Evolutionary conservation across 2,113 vertebrate species (phyloP).

Genomic region (Misgurnus mizolepis): DNA sequence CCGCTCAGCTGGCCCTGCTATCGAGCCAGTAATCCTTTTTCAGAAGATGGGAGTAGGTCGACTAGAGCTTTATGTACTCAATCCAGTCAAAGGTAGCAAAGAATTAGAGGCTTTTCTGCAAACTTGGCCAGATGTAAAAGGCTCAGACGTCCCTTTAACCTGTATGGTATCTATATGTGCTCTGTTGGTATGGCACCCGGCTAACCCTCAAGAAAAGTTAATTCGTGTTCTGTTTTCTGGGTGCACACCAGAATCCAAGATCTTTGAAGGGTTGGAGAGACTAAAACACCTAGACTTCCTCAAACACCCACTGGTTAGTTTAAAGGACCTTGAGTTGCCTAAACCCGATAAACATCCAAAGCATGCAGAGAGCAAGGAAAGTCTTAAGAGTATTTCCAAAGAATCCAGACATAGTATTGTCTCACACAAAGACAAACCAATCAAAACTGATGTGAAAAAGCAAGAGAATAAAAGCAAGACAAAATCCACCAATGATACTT

Average conservation of each 20-base stretch:
- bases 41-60: conserved; percentile 96
- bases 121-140: conserved; percentile 69
- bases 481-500: conserved; percentile 59
- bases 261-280: conserved; percentile 88
- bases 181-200: conserved; percentile 91
- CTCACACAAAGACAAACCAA: conserved; percentile 65
- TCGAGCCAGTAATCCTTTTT: conserved; percentile 84
- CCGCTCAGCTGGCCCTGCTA: conserved; percentile 59
- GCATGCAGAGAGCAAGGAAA: conserved; percentile 84
- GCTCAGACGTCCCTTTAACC: conserved; percentile 68
- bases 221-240: conserved; percentile 89
- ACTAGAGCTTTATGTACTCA: conserved; percentile 88
- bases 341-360: conserved; percentile 74
- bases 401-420: conserved; percentile 63
- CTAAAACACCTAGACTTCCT: conserved; percentile 88
- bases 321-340: conserved; percentile 74
- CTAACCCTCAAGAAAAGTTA: conserved; percentile 81
- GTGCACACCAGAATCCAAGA: conserved; percentile 82
- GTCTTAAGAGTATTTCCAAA: conserved; percentile 75
- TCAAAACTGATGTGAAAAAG: conserved; percentile 67
- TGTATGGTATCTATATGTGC: conserved; percentile 84
- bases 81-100: conserved; percentile 78
- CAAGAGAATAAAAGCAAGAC: conserved; percentile 72
- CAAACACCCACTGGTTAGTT: conserved; percentile 78
- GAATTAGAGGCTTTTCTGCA: conserved; percentile 79